A percentile compares a stretch with the other conserved stretches of the same genome.
Evolutionary conservation across 1,140 invertebrate species (phyloP).

Genomic region (Eufriesea mexicana): DNA sequence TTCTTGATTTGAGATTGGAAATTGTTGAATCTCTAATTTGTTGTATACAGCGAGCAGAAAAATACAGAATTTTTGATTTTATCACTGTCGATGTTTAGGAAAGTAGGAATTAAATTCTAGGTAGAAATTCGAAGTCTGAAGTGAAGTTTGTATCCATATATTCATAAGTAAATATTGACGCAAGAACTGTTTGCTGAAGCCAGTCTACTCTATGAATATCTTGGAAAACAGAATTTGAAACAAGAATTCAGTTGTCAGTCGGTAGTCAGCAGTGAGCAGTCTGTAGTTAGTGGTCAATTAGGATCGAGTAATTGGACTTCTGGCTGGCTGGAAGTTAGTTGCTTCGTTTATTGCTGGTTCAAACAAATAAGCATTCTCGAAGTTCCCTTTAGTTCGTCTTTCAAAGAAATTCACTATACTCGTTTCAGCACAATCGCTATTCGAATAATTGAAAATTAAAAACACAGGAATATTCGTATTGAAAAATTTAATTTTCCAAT

Average conservation of each 20-base stretch:
- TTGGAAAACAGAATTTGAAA: not conserved
- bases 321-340: not conserved
- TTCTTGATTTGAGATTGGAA: too few relatives aligned
- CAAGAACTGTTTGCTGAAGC: not conserved
- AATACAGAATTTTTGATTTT: too few relatives aligned
- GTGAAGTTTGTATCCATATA: not conserved
- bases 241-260: not conserved
- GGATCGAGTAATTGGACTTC: not conserved
- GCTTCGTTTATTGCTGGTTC: not conserved
- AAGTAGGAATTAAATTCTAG: not conserved
- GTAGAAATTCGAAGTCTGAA: not conserved
- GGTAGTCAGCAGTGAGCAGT: not conserved
- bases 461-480: too few relatives aligned
- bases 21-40: too few relatives aligned
- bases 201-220: not conserved
- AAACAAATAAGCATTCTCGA: not conserved
- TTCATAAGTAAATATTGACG: not conserved
- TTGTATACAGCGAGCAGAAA: too few relatives aligned
- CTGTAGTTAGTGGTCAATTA: slow-evolving; percentile 6
- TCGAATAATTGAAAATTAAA: not conserved
- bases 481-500: too few relatives aligned
- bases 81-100: too few relatives aligned
- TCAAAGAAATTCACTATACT: not conserved
- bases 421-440: not conserved
- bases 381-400: not conserved